Evolutionary conservation across 2,113 vertebrate genomes (phyloP).

Genomic region (Melanostigma gelatinosum): DNA sequence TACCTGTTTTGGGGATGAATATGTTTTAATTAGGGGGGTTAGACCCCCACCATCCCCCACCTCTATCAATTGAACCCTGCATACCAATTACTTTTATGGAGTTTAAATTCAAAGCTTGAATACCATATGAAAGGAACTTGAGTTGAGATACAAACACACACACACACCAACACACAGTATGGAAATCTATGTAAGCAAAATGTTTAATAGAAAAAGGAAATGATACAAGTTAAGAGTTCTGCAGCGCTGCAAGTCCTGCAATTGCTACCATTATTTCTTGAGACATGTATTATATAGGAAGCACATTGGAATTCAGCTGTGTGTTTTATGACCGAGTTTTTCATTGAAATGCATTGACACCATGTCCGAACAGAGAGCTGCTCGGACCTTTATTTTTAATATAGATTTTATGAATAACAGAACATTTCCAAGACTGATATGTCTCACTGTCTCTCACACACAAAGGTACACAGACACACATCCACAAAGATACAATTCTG

Average conservation of each 20-base stretch:
- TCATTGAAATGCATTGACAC: not conserved
- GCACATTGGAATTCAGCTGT: not conserved
- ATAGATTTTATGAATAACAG: not conserved
- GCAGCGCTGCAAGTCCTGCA: not conserved
- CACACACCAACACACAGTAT: not conserved
- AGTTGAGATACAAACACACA: not conserved
- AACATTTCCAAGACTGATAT: not conserved
- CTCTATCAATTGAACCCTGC: not conserved
- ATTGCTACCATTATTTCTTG: not conserved
- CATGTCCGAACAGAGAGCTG: not conserved
- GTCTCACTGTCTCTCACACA: not conserved
- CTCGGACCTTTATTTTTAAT: not conserved
- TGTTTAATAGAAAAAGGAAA: not conserved
- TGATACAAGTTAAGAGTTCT: not conserved
- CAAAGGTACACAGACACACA: not conserved
- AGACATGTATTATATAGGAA: not conserved
- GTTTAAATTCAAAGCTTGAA: constrained; percentile 1
- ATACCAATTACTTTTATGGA: not conserved
- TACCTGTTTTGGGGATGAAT: not conserved
- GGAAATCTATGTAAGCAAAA: not conserved
- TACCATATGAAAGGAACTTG: not conserved
- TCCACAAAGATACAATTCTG: not conserved
- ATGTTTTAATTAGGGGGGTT: not conserved
- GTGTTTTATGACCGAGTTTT: not conserved
- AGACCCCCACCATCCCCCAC: not conserved